Base-by-base conservation (phyloP, 1,140 invertebrate species). In the Batillaria attramentaria region DNA sequence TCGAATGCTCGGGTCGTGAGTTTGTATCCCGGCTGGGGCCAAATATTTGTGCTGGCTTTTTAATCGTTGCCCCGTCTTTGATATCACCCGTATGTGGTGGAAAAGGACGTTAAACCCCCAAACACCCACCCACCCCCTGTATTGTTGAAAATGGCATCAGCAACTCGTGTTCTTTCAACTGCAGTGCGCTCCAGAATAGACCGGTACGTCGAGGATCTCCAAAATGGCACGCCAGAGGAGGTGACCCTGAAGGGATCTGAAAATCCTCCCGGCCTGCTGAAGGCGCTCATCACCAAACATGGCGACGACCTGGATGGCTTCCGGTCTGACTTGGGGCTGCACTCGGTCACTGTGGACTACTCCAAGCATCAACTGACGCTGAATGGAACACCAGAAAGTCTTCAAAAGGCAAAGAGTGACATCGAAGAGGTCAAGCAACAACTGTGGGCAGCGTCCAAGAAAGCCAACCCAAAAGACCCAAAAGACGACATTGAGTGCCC, bases 191-290 rank as follows among this genome's bases (percentile, higher is more conserved):
- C 57, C 5, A 42, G 76, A 68, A 81, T 86, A 4, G 68, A 78
- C n/a, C 46, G 60, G 3, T 88, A 83, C 79, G 35, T 85, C 0
- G 70, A 74, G 2, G 69, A 66, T 41, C 54, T 83, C 16, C 62
- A 60, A 35, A 62, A 43, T n/a, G 81, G 77, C 1, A 65, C 37
- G 42, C 57, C 57, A 20, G 82, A 77, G 72, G 75, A 74, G 6
- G 33, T 85, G 0, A 42, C n/a, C 10, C 57, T 88, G 28, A 85
- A 81, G 68, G 81, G 84, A 0, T 54, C 70, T 20, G 75, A 76
- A 0, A 84, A 81, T 73, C 88, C 88, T 57, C 50, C 65, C 16
- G 87, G 87, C 28, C 31, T 88, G 1, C 83, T 89, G 85, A 88
- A 88, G 78, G 81, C 69, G 16, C 50, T 88, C 28, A 43, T 87